A percentile compares a stretch with the other conserved stretches of the same genome.
phyloP scores from a whole-genome alignment of 1,140 invertebrate species.

The Marisa cornuarietis region DNA sequence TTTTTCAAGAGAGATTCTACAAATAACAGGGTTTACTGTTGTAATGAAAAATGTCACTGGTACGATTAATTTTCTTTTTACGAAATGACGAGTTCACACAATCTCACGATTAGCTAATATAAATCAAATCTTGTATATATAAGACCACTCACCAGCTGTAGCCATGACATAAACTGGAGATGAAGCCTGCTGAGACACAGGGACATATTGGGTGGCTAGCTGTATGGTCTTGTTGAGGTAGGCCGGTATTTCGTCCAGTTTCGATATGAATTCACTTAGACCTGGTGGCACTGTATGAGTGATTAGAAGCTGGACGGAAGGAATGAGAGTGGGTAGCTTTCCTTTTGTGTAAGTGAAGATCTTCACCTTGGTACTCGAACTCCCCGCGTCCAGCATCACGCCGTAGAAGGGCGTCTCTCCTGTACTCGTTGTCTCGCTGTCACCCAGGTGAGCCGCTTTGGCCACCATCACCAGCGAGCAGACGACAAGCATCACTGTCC shows the following conservation, averaged over 20 bases:
- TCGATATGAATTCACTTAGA: conserved; percentile 36
- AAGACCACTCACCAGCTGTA: conserved; percentile 65
- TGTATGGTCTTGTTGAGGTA: conserved; percentile 49
- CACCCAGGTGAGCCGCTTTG: too few species aligned
- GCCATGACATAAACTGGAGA: conserved; percentile 68
- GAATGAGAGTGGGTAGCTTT: conserved; percentile 4
- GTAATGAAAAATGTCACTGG: too few species aligned
- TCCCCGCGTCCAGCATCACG: conserved; percentile 55
- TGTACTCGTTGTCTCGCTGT: not conserved
- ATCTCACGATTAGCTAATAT: too few species aligned
- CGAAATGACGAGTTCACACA: too few species aligned
- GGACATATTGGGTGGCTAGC: conserved; percentile 51
- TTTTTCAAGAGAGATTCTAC: too few species aligned
- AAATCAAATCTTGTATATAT: too few species aligned
- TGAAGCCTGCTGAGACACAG: conserved; percentile 35
- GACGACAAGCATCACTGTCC: too few species aligned
- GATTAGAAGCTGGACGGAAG: conserved; percentile 33
- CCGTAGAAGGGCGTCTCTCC: conserved; percentile 35
- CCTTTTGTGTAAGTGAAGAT: conserved; percentile 14
- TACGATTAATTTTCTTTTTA: too few species aligned
- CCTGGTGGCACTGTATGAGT: conserved; percentile 43
- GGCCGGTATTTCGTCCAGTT: conserved; percentile 26
- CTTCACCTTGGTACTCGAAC: conserved; percentile 55
- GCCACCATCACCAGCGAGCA: too few species aligned
- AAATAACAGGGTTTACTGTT: too few species aligned